These are phyloP conservation scores for Telmatochromis sp. DNA, from an alignment of 2,113 vertebrate genomes.

Conservation along the genomic window DNA sequence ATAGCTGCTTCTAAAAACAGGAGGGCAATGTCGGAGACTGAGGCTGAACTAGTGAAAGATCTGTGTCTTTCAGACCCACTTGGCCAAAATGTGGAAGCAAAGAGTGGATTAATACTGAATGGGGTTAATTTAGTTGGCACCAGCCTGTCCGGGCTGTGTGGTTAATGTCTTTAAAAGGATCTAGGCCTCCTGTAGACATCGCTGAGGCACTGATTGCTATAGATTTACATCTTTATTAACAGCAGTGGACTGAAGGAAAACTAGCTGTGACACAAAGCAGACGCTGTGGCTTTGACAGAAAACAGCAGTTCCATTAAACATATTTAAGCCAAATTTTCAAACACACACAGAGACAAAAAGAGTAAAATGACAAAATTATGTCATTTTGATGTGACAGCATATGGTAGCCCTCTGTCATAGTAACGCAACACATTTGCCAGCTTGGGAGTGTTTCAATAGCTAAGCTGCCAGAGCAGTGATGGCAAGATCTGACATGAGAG, in stretches of 20 bases:
- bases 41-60: slow-evolving; percentile 12
- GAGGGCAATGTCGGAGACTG: slow-evolving; percentile 7
- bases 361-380: background rate
- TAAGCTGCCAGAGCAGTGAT: background rate
- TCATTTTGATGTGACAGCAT: background rate
- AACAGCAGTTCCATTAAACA: background rate
- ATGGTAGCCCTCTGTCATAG: background rate
- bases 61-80: background rate
- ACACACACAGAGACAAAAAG: background rate
- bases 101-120: background rate
- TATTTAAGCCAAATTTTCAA: background rate
- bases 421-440: background rate
- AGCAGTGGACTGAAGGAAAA: background rate
- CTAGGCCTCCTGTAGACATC: background rate
- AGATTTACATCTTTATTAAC: background rate
- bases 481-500: background rate
- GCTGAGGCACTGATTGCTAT: background rate
- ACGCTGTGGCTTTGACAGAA: background rate
- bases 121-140: background rate
- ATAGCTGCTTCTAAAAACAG: slow-evolving; percentile 56
- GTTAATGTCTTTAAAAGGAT: background rate
- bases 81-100: background rate
- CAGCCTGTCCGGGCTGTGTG: background rate
- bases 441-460: background rate
- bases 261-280: background rate